Evolutionary conservation across 2,888 invertebrate genomes (phyloP), one percentile per base, ranked within the genome.

Genomic region (Catocala sponsa): DNA sequence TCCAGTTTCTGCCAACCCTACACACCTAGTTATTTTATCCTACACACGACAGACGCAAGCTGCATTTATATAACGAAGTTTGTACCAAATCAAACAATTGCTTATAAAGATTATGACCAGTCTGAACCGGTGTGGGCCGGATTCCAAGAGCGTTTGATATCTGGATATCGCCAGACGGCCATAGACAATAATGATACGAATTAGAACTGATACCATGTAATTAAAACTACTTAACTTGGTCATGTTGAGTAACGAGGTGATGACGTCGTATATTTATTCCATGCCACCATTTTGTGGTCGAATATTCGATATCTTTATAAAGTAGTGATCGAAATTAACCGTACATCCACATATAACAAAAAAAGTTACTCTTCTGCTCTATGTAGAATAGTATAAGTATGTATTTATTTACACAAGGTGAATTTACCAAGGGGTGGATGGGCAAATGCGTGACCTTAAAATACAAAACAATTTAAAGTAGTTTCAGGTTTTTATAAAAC

Each of bases 121-220:
- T 57, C 49, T 56, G 42, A 50, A 65, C 63, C 12, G 32, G 63
- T 64, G 59, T 25, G 0, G 49, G 58, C 52, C 48, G 38, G 78
- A 52, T 55, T 53, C 47, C 52, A n/a, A 9, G 12, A 56, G 1
- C 9, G 12, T 5, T 11, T 66, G 15, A 47, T 65, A 56, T 63
- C 72, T 63, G 61, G 71, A 74, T 68, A 62, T 51, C 50, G 15
- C 58, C 69, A 50, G 67, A 64, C 44, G 25, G 46, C 0, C 15
- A 33, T 43, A 47, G 35, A 25, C 42, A 12, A 48, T 11, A 53
- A 25, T 58, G 60, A 60, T 63, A 66, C 11, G 7, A 56, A 53
- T 63, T 60, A 54, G 50, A 49, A 13, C 13, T 50, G 57, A 70
- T 71, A 59, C 47, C 15, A 57, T 44, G 11, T 50, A 64, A 68